Evolutionary conservation across 1,140 invertebrate genomes (phyloP), one percentile per base, ranked within the genome.

Genomic region (Phymastichus coffea): DNA sequence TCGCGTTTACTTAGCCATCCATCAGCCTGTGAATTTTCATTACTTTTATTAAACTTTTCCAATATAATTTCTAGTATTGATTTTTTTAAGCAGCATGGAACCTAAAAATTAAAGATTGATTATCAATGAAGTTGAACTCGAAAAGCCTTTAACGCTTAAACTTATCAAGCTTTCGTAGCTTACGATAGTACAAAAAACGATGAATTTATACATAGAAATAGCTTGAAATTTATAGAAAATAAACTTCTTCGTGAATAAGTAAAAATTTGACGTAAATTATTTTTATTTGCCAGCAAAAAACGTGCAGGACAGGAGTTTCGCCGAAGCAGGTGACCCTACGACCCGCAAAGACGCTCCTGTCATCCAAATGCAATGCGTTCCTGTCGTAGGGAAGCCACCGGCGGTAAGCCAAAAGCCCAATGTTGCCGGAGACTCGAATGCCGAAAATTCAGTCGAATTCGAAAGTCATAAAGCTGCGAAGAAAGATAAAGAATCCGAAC

Each of bases 291-390:
- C 35, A 55, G 49, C 82, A 85, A 88, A 87, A 87, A 87, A 85
- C 82, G 76, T 69, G 56, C 78, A 66, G 77, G 81, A 80, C 83
- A 85, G 84, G 83, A 85, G 82, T 77, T 47, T 63, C 62, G 57
- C 67, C 66, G 70, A 70, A 67, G 68, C 74, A 71, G 75, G 70
- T 68, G 54, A 72, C 75, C 75, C 76, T 77, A 75, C 75, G 70
- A 69, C 72, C 73, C 71, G 73, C 70, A 66, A 73, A 65, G 65
- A 64, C 61, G 43, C 73, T 76, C 71, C 78, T 78, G 78, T 79
- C 78, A 70, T 46, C 4, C 64, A 57, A 35, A n/a, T n/a, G n/a
- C 49, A 63, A 22, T 33, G 53, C 25, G 57, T 40, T 40, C 54
- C 52, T 41, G 63, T 67, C 63, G 72, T 75, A 75, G 76, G 78